phyloP scores from a whole-genome alignment of 2,113 vertebrate species.

The Thunnus thynnus region DNA sequence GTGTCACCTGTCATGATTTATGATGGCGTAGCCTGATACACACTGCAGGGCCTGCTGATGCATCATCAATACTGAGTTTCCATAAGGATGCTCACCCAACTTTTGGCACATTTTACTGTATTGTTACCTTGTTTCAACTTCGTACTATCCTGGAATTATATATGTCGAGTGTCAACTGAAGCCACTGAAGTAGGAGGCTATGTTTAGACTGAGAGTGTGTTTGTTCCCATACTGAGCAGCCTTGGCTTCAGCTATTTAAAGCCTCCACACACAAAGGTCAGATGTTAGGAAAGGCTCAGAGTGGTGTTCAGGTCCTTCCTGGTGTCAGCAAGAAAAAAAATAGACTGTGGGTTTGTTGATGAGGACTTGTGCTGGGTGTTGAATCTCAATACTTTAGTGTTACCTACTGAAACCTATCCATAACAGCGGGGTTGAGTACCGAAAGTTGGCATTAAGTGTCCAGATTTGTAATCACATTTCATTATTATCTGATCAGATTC shows the following conservation, averaged over 20 bases:
- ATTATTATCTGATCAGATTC: too few relatives aligned
- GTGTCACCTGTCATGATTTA: not conserved
- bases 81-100: too few relatives aligned
- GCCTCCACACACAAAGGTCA: slow-evolving; percentile 22
- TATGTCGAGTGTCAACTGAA: slow-evolving; percentile 8
- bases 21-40: too few relatives aligned
- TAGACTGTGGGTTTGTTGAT: not conserved
- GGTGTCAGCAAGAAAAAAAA: not conserved
- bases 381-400: too few relatives aligned
- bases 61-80: too few relatives aligned
- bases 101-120: too few relatives aligned
- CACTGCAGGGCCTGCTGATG: too few relatives aligned
- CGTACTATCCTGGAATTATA: not conserved
- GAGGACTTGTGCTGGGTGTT: too few relatives aligned
- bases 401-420: too few relatives aligned
- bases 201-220: slow-evolving; percentile 63
- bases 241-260: slow-evolving; percentile 17
- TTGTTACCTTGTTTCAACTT: not conserved
- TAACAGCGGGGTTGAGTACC: too few relatives aligned
- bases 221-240: not conserved
- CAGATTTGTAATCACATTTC: too few relatives aligned
- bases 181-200: slow-evolving; percentile 54
- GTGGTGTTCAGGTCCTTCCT: not conserved
- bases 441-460: too few relatives aligned
- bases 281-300: not conserved